phyloP scores from a whole-genome alignment of 2,113 vertebrate species.

The Heterocephalus glaber region DNA sequence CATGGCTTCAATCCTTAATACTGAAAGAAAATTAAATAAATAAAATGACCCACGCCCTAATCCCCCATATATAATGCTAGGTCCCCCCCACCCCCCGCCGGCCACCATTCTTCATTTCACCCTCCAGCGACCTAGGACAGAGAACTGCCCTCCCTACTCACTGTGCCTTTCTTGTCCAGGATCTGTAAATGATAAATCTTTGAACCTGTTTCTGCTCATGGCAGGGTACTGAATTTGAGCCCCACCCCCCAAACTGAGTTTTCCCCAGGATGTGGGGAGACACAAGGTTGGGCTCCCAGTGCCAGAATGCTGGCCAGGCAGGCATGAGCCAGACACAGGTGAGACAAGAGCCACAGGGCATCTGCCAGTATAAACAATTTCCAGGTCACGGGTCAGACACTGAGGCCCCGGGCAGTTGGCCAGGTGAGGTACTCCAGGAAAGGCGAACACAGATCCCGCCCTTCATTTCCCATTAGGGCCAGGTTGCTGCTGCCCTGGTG shows the following conservation, averaged over 20 bases:
- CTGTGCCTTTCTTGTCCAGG: neutral
- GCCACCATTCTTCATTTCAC: neutral
- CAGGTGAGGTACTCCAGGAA: neutral
- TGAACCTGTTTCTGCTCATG: neutral
- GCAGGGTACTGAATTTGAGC: neutral
- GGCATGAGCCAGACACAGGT: neutral
- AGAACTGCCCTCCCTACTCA: neutral
- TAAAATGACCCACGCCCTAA: neutral
- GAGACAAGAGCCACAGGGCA: neutral
- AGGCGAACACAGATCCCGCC: neutral
- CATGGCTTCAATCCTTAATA: neutral
- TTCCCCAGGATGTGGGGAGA: neutral
- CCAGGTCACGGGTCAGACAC: neutral
- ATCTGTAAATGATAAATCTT: neutral
- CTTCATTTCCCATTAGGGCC: neutral
- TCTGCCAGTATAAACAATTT: conserved; percentile 11
- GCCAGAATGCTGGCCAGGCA: neutral
- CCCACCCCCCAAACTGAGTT: neutral
- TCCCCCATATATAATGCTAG: neutral
- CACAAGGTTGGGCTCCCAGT: neutral
- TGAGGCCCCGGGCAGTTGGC: neutral
- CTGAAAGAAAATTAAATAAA: neutral
- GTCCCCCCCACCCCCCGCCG: too few relatives aligned
- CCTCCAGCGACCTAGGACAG: neutral
- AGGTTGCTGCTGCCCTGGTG: too few relatives aligned